Evolutionary conservation across 2,888 invertebrate genomes (phyloP).

Genomic region (Nematopogon swammerdamellus): DNA sequence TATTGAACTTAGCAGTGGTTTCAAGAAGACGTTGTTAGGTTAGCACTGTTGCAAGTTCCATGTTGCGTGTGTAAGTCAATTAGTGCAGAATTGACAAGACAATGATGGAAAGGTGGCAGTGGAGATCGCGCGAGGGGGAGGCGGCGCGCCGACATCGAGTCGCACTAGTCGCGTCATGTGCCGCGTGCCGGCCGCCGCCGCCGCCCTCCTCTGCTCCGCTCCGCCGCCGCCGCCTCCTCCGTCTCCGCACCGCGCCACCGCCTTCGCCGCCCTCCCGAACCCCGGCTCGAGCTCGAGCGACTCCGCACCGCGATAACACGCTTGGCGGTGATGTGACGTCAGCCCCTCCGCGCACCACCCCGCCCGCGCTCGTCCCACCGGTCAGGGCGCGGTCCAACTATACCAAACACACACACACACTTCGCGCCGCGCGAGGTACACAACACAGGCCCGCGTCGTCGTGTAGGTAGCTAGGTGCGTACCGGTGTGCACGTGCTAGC

Average conservation of each 20-base stretch:
- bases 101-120: slow-evolving; percentile 8
- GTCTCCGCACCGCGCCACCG: background rate
- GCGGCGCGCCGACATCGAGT: background rate
- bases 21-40: too few species aligned
- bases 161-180: background rate
- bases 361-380: slow-evolving; percentile 26
- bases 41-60: too few species aligned
- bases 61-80: too few species aligned
- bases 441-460: too few species aligned
- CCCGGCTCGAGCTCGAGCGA: slow-evolving; percentile 11
- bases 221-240: too few species aligned
- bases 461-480: background rate
- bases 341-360: slow-evolving; percentile 18
- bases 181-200: background rate
- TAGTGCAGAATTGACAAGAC: background rate
- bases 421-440: too few species aligned
- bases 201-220: background rate
- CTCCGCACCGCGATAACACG: slow-evolving; percentile 18
- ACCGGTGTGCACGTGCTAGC: slow-evolving; percentile 4
- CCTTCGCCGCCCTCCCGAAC: slow-evolving; percentile 3
- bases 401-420: too few species aligned
- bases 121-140: slow-evolving; percentile 8
- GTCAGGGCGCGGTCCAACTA: slow-evolving; percentile 5
- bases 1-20: too few species aligned
- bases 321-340: slow-evolving; percentile 36